phyloP scores from a whole-genome alignment of 2,888 invertebrate genomes.

The Ommatoiulus sabulosus region DNA sequence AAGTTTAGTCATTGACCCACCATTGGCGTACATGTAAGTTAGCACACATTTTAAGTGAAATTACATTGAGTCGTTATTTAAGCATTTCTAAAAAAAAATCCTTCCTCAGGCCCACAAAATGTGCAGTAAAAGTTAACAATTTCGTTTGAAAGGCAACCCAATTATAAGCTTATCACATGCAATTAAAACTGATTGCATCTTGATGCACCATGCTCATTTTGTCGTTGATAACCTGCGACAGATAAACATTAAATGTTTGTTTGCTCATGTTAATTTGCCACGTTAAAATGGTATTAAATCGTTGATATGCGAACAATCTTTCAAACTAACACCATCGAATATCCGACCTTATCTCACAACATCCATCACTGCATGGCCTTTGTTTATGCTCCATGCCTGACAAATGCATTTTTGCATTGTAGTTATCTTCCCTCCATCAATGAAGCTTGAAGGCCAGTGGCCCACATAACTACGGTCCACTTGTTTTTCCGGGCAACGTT shows the following conservation, averaged over 20 bases:
- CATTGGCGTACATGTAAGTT: too few relatives aligned
- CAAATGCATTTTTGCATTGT: not conserved
- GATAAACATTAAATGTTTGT: not conserved
- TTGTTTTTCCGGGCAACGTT: constrained; percentile 28
- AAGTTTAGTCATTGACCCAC: too few relatives aligned
- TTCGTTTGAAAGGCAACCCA: too few relatives aligned
- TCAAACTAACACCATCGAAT: not conserved
- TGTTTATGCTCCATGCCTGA: not conserved
- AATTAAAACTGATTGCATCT: not conserved
- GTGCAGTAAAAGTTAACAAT: too few relatives aligned
- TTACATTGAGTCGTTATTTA: too few relatives aligned
- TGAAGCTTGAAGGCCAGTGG: constrained; percentile 36
- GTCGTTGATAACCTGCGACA: not conserved
- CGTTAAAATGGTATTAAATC: not conserved
- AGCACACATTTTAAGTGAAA: too few relatives aligned
- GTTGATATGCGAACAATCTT: not conserved
- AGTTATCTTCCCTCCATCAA: not conserved
- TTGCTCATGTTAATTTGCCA: not conserved
- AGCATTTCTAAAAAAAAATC: too few relatives aligned
- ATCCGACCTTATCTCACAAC: not conserved
- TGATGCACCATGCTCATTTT: not conserved
- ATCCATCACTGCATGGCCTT: not conserved
- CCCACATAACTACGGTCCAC: constrained; percentile 36
- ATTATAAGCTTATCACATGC: too few relatives aligned
- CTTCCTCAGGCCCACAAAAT: too few relatives aligned